phyloP scores from a whole-genome alignment of 2,888 invertebrate genomes.

The Artemia sinica region DNA sequence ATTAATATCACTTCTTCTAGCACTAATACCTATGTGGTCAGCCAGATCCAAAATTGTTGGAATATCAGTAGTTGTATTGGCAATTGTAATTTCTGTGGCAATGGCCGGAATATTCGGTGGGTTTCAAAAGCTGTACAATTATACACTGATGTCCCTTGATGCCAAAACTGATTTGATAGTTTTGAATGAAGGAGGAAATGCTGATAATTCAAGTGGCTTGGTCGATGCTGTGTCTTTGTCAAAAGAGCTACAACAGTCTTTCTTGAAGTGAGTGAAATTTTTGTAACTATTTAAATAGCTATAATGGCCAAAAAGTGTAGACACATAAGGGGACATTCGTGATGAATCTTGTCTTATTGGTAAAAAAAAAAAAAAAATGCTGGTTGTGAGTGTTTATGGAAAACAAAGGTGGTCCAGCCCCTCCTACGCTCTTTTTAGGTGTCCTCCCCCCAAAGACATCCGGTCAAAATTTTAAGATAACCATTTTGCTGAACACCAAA shows the following conservation, averaged over 20 bases:
- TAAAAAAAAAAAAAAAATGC: too few relatives aligned
- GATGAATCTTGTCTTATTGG: too few relatives aligned
- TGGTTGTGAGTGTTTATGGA: too few relatives aligned
- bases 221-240: not conserved
- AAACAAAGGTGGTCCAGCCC: too few relatives aligned
- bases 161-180: not conserved
- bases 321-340: too few relatives aligned
- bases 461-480: too few relatives aligned
- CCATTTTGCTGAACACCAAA: too few relatives aligned
- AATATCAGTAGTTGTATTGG: not conserved
- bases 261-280: conserved; percentile 3
- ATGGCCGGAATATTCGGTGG: not conserved
- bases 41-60: not conserved
- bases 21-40: too few relatives aligned
- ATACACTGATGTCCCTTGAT: not conserved
- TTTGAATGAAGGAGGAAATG: not conserved
- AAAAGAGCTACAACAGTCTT: not conserved
- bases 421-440: too few relatives aligned
- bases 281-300: not conserved
- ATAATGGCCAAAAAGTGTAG: too few relatives aligned
- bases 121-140: not conserved
- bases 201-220: not conserved
- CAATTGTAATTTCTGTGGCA: not conserved
- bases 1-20: too few relatives aligned
- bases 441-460: too few relatives aligned